phyloP scores from a whole-genome alignment of 2,888 invertebrate species.

The Hoplodrina ambigua region DNA sequence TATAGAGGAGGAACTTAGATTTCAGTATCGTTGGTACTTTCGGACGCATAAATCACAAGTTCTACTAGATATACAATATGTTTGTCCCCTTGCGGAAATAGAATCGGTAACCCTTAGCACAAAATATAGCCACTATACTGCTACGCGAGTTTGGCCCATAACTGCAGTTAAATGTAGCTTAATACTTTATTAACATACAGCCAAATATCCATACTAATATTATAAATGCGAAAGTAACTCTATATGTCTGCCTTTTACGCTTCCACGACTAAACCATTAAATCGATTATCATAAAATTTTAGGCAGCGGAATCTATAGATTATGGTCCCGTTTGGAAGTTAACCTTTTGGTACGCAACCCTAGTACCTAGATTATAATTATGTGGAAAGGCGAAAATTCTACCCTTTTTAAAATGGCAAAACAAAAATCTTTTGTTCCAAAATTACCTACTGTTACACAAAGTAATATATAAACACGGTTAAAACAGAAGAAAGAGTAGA shows the following conservation, averaged over 20 bases:
- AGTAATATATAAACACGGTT: background rate
- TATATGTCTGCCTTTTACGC: too few species aligned
- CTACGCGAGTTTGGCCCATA: slow-evolving; percentile 15
- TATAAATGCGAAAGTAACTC: too few species aligned
- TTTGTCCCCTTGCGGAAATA: slow-evolving; percentile 51
- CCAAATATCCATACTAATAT: background rate
- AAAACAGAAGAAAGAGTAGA: slow-evolving; percentile 6
- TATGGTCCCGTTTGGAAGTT: too few species aligned
- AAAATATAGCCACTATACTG: slow-evolving; percentile 37
- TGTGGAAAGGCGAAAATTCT: background rate
- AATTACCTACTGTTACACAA: background rate
- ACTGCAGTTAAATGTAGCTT: slow-evolving; percentile 9
- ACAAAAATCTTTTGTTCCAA: background rate
- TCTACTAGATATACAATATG: slow-evolving; percentile 42
- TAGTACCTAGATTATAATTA: too few species aligned
- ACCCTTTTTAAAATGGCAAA: background rate
- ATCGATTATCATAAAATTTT: too few species aligned
- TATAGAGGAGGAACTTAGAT: background rate
- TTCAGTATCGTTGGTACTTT: slow-evolving; percentile 2
- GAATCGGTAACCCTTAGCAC: slow-evolving; percentile 48
- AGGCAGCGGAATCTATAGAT: too few species aligned
- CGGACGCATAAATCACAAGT: slow-evolving; percentile 33
- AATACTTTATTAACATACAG: background rate
- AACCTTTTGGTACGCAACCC: too few species aligned
- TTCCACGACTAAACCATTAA: too few species aligned